Conservation (phyloP, 2,113 vertebrate genomes). For the Actinemys pallida region DNA sequence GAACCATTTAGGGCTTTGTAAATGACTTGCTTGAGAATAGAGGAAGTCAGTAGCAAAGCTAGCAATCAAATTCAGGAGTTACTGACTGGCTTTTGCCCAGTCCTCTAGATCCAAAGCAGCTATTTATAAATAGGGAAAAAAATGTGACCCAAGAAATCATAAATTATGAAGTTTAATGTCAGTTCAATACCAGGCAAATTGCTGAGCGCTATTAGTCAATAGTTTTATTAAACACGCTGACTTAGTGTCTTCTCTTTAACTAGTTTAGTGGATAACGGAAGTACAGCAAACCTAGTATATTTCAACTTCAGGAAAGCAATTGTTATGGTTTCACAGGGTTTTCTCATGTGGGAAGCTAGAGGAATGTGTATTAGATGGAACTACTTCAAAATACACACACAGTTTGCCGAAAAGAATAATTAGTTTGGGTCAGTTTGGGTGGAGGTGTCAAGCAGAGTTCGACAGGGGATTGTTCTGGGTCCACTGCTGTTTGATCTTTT, state of each 20-base stretch:
- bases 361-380: neutral
- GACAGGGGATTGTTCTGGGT: neutral
- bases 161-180: neutral
- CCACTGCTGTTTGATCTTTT: neutral
- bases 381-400: neutral
- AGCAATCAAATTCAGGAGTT: neutral
- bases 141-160: neutral
- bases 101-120: neutral
- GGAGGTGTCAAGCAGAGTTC: neutral
- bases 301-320: neutral
- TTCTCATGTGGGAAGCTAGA: neutral
- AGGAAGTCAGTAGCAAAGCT: neutral
- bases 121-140: neutral
- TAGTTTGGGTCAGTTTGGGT: neutral
- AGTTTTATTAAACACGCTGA: fast-evolving
- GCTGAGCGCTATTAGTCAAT: neutral
- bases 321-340: neutral
- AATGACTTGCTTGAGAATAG: neutral
- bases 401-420: neutral
- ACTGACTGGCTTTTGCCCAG: neutral
- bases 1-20: neutral
- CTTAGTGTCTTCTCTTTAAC: neutral
- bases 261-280: neutral
- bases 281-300: neutral
- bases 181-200: neutral